Percentiles rank a stretch among this genome's conserved stretches.
Evolutionary conservation across 2,888 invertebrate genomes (phyloP).

Genomic region (Morinoia aosen): DNA sequence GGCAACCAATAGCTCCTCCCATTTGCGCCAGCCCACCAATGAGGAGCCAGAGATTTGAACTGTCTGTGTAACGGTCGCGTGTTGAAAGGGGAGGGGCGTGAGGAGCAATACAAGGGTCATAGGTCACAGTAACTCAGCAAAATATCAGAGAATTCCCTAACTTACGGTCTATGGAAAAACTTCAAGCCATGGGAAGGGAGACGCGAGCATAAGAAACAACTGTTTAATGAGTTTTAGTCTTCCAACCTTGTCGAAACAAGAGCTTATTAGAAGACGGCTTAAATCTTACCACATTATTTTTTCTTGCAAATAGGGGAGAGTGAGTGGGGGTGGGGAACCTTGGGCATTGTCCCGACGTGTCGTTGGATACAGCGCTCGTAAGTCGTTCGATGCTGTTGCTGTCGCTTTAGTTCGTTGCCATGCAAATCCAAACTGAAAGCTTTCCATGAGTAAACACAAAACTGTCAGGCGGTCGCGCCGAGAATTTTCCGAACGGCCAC

Average conservation of each 20-base stretch:
- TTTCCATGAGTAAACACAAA: conserved; percentile 42
- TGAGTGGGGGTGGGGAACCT: neutral
- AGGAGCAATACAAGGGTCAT: neutral
- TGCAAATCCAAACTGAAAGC: conserved; percentile 44
- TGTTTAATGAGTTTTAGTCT: conserved; percentile 5
- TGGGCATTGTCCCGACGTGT: conserved; percentile 42
- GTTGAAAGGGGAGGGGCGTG: conserved; percentile 13
- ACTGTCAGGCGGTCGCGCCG: conserved; percentile 20
- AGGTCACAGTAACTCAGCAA: conserved; percentile 19
- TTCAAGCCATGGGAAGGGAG: neutral
- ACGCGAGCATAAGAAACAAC: neutral
- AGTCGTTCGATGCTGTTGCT: conserved; percentile 36
- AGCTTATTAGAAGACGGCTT: neutral
- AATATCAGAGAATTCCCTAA: conserved; percentile 44
- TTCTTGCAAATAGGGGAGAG: neutral
- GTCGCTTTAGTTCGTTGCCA: conserved; percentile 47
- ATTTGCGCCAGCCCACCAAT: neutral
- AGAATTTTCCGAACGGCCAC: conserved; percentile 31
- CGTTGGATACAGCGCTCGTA: conserved; percentile 47
- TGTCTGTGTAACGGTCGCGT: conserved; percentile 18
- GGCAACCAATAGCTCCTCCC: neutral
- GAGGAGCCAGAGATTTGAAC: conserved; percentile 9
- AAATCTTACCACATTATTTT: conserved; percentile 18
- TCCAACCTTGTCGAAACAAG: neutral
- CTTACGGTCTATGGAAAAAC: neutral